Conservation (phyloP, 2,797 vertebrate species). For the Cercopithecus diana region DNA sequence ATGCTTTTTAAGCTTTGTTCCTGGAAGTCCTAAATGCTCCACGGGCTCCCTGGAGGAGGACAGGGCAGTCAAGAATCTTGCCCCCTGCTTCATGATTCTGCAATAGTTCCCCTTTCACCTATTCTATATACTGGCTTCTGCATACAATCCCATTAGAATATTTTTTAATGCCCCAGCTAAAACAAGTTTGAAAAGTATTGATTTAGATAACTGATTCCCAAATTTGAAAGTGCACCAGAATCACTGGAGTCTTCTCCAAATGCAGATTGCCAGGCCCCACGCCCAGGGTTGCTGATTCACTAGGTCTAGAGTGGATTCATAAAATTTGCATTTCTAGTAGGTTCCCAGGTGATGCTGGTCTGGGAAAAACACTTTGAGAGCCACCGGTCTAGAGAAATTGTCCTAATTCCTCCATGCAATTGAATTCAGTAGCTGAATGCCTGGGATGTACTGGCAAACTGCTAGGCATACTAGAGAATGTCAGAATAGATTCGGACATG, state of each 20-base stretch:
- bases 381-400: background rate
- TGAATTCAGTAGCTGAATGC: background rate
- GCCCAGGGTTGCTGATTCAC: background rate
- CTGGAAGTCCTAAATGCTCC: background rate
- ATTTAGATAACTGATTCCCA: background rate
- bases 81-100: no score
- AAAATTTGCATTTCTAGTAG: background rate
- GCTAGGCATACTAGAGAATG: background rate
- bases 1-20: background rate
- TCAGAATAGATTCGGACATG: background rate
- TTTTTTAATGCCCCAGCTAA: background rate
- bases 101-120: background rate
- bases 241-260: background rate
- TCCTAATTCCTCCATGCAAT: background rate
- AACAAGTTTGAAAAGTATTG: background rate
- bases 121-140: background rate
- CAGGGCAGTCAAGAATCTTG: background rate
- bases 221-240: background rate
- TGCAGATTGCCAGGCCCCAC: background rate
- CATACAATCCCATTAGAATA: background rate
- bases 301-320: background rate
- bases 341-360: background rate
- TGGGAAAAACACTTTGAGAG: background rate
- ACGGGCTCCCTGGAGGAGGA: background rate
- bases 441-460: background rate